These are phyloP conservation scores for Nomada fabriciana DNA, from an alignment of 2,888 invertebrate species.

Conservation along the genomic window DNA sequence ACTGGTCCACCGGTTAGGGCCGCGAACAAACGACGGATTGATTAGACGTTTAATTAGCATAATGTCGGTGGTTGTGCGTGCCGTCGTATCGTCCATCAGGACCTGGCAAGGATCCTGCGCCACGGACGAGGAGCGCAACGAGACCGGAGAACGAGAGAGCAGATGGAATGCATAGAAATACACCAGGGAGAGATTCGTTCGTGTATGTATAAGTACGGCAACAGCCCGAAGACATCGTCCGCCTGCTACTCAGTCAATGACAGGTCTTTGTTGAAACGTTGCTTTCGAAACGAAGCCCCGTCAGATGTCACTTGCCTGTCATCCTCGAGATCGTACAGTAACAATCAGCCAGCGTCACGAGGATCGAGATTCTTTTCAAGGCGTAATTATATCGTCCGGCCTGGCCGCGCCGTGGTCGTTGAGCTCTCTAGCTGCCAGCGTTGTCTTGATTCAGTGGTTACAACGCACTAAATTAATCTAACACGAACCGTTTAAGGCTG, in stretches of 20 bases:
- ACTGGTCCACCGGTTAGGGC: constrained; percentile 34
- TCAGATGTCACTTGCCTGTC: constrained; percentile 44
- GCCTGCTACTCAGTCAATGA: constrained; percentile 54
- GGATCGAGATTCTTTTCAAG: constrained; percentile 22
- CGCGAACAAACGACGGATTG: constrained; percentile 70
- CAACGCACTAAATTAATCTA: constrained; percentile 39
- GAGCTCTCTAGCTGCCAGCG: constrained; percentile 12
- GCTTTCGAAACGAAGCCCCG: constrained; percentile 60
- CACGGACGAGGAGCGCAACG: constrained; percentile 21
- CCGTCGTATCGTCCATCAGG: constrained; percentile 74
- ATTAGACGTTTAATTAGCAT: constrained; percentile 79
- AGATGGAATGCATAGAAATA: constrained; percentile 56
- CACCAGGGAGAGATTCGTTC: not conserved
- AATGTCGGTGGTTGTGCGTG: constrained; percentile 72
- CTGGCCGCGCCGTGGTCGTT: not conserved
- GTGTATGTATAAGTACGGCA: constrained; percentile 4
- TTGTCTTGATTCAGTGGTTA: constrained; percentile 20
- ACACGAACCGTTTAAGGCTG: constrained; percentile 14
- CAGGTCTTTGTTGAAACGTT: constrained; percentile 47
- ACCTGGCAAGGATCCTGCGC: constrained; percentile 42
- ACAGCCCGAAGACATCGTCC: constrained; percentile 33
- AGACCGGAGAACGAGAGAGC: constrained; percentile 18
- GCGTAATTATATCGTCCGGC: constrained; percentile 47
- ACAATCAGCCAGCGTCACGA: constrained; percentile 2
- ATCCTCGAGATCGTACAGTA: constrained; percentile 26